These are phyloP conservation scores for Tigriopus californicus DNA, from an alignment of 2,888 invertebrate genomes.

Conservation along the genomic window DNA sequence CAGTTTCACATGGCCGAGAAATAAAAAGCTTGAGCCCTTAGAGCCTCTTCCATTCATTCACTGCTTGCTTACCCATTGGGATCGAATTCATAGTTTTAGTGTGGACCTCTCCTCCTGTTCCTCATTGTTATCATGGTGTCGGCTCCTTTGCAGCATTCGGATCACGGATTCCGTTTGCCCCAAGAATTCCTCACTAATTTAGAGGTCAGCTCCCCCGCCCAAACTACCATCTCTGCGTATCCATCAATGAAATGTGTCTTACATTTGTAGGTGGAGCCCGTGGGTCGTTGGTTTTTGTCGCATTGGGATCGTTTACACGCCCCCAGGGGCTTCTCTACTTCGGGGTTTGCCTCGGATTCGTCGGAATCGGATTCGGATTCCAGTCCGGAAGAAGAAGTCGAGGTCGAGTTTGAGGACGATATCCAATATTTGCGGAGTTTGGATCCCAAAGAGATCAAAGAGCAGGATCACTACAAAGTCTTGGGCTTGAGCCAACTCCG, in stretches of 20 bases:
- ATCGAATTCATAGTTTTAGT: too few relatives aligned
- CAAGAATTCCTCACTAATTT: too few relatives aligned
- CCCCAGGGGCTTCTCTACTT: not conserved
- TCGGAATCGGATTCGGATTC: constrained; percentile 16
- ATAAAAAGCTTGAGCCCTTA: too few relatives aligned
- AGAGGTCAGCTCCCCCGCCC: too few relatives aligned
- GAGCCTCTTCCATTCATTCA: too few relatives aligned
- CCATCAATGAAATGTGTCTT: not conserved
- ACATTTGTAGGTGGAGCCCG: constrained; percentile 14
- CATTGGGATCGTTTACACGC: constrained; percentile 12
- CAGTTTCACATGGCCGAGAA: too few relatives aligned
- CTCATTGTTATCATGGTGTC: too few relatives aligned
- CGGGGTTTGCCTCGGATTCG: not conserved
- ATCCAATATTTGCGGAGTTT: constrained; percentile 62
- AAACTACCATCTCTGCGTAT: too few relatives aligned
- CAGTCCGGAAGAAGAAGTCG: constrained; percentile 19
- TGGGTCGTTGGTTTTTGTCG: constrained; percentile 17
- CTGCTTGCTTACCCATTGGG: too few relatives aligned
- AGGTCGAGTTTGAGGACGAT: constrained; percentile 40
- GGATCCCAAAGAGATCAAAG: constrained; percentile 53
- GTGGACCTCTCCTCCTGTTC: too few relatives aligned
- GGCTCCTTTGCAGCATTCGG: too few relatives aligned
- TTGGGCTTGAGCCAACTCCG: constrained; percentile 68
- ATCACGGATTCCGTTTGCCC: too few relatives aligned
- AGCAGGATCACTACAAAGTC: constrained; percentile 92